Base-by-base conservation (phyloP, 2,113 vertebrate genomes). In the Pardalotus punctatus region DNA sequence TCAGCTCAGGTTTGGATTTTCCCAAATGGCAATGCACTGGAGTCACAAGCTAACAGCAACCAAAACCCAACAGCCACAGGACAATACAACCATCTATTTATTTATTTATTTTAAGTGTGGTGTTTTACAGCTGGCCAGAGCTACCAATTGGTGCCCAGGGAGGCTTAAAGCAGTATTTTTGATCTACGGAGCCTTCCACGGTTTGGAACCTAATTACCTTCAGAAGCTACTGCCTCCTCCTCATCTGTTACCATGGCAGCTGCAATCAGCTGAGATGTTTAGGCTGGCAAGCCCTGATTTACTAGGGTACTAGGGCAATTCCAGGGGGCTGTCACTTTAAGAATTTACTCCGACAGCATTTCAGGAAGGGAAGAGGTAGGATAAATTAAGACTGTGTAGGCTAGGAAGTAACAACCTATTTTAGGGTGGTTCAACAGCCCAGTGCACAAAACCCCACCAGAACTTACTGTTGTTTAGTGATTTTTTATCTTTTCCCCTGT, bases 231-330 rank as follows among this genome's bases (percentile, higher is more conserved):
- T 80, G 51, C 87, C 81, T 91, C 38, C 28, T 71, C 69, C 33
- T 76, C 84, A 89, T 85, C 66, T 91, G 93, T 96, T 96, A 93
- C 93, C 81, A 88, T 76, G 45, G 93, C 78, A 97, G 87, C 94
- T 91, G 73, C 58, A 89, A 85, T 80, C 87, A 87, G 79, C 62
- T 36, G 70, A 90, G 81, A 87, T 65, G 70, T 62, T 11, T 38
- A 29, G 64, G 45, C 66, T 76, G 57, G 70, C 70, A 94, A 93
- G 56, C 16, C 38, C 69, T 64, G 76, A 93, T 96, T 95, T 96
- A 93, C 76, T 69, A n/a, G 9, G 42, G 93, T 70, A 92, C 35
- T 64, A 71, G 60, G 72, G 80, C 60, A 92, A 81, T 95, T 92
- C 72, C 93, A 95, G 85, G 35, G 28, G 56, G 33, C 38, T 96